Base-by-base conservation (phyloP, 2,113 vertebrate genomes). In the Epinephelus lanceolatus region DNA sequence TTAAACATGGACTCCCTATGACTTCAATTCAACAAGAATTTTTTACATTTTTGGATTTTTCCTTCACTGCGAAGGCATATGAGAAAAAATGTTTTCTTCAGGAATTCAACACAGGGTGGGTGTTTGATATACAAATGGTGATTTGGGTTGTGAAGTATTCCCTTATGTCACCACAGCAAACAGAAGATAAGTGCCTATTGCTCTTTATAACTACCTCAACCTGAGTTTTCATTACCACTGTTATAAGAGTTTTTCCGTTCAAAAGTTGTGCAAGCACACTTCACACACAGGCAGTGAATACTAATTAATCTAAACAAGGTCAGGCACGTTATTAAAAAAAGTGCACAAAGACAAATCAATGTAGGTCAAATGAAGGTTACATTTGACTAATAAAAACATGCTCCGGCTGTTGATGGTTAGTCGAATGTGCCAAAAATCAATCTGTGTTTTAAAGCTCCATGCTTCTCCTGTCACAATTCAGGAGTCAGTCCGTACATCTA, bases 261-360 rank as follows among this genome's bases (percentile, higher is more conserved):
- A 5, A 68, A 25, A 68, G 52, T 21, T 42, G 83, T 81, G 87
- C 55, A 14, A 77, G 60, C 68, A 91, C 81, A 88, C 81, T 70
- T 76, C 86, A 88, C 90, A 93, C 89, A 55, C 90, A 90, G 85
- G 91, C 92, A 90, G 89, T 93, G 89, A 88, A 40, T 2, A 45
- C 25, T 45, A 6, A 60, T 11, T 51, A 47, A 71, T 30, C 17
- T 47, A 57, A 59, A 45, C 40, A 70, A 37, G 8, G 14, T 47
- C 73, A 78, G 37, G 19, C 75, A 86, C 57, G 9, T 53, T 60
- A 11, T 23, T 67, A 37, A 53, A 78, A 47, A 76, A 59, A 53
- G 77, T 88, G 83, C 57, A 85, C 56, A 76, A 40, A 30, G 14
- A 53, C 19, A 17, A 60, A 33, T 33, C n/a, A n/a, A 13, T 11